These are phyloP conservation scores for Thripadectes ignobilis DNA, from an alignment of 2,797 vertebrate species.

Conservation along the genomic window DNA sequence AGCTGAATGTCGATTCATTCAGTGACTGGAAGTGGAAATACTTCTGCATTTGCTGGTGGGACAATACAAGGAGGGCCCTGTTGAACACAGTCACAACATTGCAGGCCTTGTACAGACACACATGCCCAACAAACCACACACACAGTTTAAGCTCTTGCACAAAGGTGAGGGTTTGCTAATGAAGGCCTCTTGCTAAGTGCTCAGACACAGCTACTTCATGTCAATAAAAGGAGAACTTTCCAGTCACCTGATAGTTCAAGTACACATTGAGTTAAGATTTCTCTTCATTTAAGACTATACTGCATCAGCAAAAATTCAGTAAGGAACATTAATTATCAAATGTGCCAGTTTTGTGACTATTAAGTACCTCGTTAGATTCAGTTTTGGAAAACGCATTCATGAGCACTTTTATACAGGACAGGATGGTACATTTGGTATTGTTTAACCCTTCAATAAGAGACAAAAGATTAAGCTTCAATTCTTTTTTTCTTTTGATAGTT, in stretches of 20 bases:
- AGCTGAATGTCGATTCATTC: background rate
- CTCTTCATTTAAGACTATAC: slow-evolving; percentile 48
- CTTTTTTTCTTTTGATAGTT: background rate
- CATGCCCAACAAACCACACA: background rate
- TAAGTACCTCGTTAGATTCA: slow-evolving; percentile 78
- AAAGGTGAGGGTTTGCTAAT: background rate
- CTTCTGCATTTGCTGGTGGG: background rate
- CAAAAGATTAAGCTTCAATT: slow-evolving; percentile 3
- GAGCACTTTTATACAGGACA: slow-evolving; percentile 57
- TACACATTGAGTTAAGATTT: slow-evolving; percentile 45
- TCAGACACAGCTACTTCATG: background rate
- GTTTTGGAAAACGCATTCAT: slow-evolving; percentile 73
- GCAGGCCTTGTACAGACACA: background rate
- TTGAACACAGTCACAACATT: background rate
- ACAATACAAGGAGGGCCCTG: background rate
- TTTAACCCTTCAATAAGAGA: slow-evolving; percentile 20
- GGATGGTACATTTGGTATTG: slow-evolving; percentile 4
- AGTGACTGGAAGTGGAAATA: background rate
- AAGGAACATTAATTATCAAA: slow-evolving; percentile 82
- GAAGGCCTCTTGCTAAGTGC: background rate
- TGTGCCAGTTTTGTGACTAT: slow-evolving; percentile 78
- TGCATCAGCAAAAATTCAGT: slow-evolving; percentile 73
- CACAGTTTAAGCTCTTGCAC: background rate
- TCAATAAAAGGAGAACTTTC: slow-evolving; percentile 6
- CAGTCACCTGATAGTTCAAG: slow-evolving; percentile 54